Base-by-base conservation (phyloP, 1,140 invertebrate genomes). In the Drosophila kikkawai region DNA sequence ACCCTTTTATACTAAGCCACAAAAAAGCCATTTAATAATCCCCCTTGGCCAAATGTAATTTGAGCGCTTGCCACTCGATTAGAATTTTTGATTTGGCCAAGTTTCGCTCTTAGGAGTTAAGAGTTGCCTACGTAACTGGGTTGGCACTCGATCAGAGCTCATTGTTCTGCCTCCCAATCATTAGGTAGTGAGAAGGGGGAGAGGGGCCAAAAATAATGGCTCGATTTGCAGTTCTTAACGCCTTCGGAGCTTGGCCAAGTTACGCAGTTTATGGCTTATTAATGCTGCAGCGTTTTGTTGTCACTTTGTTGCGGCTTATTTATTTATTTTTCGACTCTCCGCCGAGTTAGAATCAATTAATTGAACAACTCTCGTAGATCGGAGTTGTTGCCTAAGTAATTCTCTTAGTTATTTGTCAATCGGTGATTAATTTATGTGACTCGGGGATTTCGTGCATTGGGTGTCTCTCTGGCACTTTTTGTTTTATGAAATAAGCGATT, bases 401-500 rank as follows among this genome's bases (percentile, higher is more conserved):
- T 88, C 83, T 75, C 65, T 66, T 78, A 68, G 83, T 83, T 84
- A 87, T 87, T 87, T 87, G 83, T 87, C 83, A 88, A 75, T 51
- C 51, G 22, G 48, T 66, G 84, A 80, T 86, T 86, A 84, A 87
- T 87, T 88, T 83, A 87, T 88, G 83, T 75, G 82, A 64, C 41
- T 60, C 37, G 37, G 64, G 32, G 53, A 41, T 45, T 65, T 79
- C 47, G 48, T 73, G 68, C 67, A 32, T 51, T 71, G 7, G 63
- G 37, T 70, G n/a, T 55, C n/a, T 7, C 44, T 12, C 7, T 36
- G 11, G 12, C n/a, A n/a, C 44, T 73, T 73, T 73, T 44, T 73
- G 70, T 74, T 74, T 59, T 77, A 51, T 76, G 57, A 53, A 64
- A 76, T 59, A 66, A 67, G 29, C 67, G 61, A 56, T 60, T 67